Conservation (phyloP, 1,140 invertebrate species). For the Notospermus geniculatus region DNA sequence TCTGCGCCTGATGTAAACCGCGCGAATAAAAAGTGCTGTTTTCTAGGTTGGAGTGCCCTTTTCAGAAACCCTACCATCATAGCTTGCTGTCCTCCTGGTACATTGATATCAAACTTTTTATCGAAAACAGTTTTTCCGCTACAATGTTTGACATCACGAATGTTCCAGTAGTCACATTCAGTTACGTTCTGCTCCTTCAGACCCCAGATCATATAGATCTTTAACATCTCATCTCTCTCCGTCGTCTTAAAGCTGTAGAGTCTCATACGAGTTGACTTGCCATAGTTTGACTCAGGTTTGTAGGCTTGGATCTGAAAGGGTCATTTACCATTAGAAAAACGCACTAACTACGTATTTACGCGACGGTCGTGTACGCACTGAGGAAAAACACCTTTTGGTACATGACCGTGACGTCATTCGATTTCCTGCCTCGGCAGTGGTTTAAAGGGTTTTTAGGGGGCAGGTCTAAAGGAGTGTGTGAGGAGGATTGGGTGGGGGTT, state of each 20-base stretch:
- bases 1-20: too few species aligned
- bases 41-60: too few species aligned
- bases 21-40: too few species aligned
- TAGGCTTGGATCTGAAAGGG: slow-evolving; percentile 12
- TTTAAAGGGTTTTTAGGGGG: too few species aligned
- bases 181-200: slow-evolving; percentile 29
- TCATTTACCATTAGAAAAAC: too few species aligned
- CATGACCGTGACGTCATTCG: too few species aligned
- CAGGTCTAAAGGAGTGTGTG: too few species aligned
- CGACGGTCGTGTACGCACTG: too few species aligned
- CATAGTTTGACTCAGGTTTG: slow-evolving; percentile 10
- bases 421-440: too few species aligned
- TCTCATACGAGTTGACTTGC: slow-evolving; percentile 4
- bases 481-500: too few species aligned
- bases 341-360: too few species aligned
- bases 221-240: background rate
- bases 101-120: slow-evolving; percentile 28
- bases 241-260: background rate
- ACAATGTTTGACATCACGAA: slow-evolving; percentile 24
- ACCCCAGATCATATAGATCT: slow-evolving; percentile 34
- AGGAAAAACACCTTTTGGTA: too few species aligned
- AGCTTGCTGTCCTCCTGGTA: slow-evolving; percentile 24
- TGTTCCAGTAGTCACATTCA: slow-evolving; percentile 24
- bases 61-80: slow-evolving; percentile 21
- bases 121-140: slow-evolving; percentile 24